Percentiles rank a stretch among this genome's conserved stretches.
These are phyloP conservation scores for Premnoplex brunnescens DNA, from an alignment of 2,797 vertebrate species.

Conservation along the genomic window DNA sequence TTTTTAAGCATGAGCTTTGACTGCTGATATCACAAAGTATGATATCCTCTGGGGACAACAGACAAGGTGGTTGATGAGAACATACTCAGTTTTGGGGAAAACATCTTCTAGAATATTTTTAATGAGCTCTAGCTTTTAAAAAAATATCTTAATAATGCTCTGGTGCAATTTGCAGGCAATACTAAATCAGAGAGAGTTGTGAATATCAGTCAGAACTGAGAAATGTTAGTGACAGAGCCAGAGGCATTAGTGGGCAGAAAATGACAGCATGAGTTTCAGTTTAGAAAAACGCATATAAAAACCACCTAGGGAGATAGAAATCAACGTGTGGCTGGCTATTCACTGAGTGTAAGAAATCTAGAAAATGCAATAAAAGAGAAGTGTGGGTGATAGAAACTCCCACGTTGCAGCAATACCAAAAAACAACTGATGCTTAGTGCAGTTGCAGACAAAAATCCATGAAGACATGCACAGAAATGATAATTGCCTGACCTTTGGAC, in stretches of 20 bases:
- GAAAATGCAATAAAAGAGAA: background rate
- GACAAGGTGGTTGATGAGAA: background rate
- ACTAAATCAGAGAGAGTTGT: conserved; percentile 18
- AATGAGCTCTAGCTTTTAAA: background rate
- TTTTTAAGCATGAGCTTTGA: background rate
- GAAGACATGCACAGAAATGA: background rate
- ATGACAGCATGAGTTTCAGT: background rate
- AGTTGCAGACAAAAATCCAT: background rate
- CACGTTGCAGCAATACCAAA: background rate
- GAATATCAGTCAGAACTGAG: conserved; percentile 10
- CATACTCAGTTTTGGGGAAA: background rate
- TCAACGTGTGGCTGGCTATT: background rate
- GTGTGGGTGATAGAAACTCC: background rate
- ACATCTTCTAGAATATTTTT: background rate
- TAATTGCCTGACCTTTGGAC: background rate
- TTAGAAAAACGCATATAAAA: conserved; percentile 7
- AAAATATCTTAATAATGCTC: background rate
- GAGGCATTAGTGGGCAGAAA: conserved; percentile 36
- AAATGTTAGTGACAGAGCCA: background rate
- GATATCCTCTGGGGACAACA: background rate
- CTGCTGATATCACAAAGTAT: background rate
- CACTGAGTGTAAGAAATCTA: background rate
- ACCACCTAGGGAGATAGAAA: background rate
- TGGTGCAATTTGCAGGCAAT: conserved; percentile 26
- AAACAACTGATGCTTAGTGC: background rate